These are phyloP conservation scores for Tachina lurida DNA, from an alignment of 2,888 invertebrate species.

Conservation along the genomic window DNA sequence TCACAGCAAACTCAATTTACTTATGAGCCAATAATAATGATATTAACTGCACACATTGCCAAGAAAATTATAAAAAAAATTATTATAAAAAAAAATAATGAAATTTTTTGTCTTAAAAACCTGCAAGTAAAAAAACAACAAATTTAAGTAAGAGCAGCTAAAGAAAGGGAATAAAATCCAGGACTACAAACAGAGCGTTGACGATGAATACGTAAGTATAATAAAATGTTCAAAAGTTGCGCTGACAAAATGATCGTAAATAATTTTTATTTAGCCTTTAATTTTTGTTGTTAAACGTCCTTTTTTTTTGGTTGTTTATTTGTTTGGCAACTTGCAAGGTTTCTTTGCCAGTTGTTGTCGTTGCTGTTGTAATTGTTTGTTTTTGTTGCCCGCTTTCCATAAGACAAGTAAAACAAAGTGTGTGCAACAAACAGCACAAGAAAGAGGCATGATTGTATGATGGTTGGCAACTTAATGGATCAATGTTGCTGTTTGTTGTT, in stretches of 20 bases:
- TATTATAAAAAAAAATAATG: slow-evolving; percentile 7
- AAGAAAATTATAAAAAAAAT: slow-evolving; percentile 17
- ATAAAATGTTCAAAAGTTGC: slow-evolving; percentile 66
- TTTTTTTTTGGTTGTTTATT: slow-evolving; percentile 37
- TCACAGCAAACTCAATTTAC: slow-evolving; percentile 40
- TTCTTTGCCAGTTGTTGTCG: slow-evolving; percentile 41
- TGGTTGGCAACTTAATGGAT: slow-evolving; percentile 57
- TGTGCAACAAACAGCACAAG: slow-evolving; percentile 37
- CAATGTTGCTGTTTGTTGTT: slow-evolving; percentile 21
- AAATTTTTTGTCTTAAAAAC: neutral
- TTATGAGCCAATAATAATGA: slow-evolving; percentile 49
- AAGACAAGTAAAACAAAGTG: slow-evolving; percentile 12
- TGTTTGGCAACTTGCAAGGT: slow-evolving; percentile 61
- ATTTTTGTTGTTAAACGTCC: slow-evolving; percentile 42
- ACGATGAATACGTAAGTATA: slow-evolving; percentile 39
- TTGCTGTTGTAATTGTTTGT: slow-evolving; percentile 28
- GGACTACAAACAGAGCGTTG: slow-evolving; percentile 42
- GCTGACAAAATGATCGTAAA: slow-evolving; percentile 82
- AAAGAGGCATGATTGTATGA: slow-evolving; percentile 44
- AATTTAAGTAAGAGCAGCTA: slow-evolving; percentile 20
- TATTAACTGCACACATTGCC: slow-evolving; percentile 24
- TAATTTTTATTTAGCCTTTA: slow-evolving; percentile 78
- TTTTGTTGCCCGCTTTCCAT: slow-evolving; percentile 57
- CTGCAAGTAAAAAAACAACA: slow-evolving; percentile 39
- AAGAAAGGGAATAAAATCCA: slow-evolving; percentile 36